Evolutionary conservation across 2,888 invertebrate genomes (phyloP), one percentile per base, ranked within the genome.

Genomic region (Heterodera filipjevi): DNA sequence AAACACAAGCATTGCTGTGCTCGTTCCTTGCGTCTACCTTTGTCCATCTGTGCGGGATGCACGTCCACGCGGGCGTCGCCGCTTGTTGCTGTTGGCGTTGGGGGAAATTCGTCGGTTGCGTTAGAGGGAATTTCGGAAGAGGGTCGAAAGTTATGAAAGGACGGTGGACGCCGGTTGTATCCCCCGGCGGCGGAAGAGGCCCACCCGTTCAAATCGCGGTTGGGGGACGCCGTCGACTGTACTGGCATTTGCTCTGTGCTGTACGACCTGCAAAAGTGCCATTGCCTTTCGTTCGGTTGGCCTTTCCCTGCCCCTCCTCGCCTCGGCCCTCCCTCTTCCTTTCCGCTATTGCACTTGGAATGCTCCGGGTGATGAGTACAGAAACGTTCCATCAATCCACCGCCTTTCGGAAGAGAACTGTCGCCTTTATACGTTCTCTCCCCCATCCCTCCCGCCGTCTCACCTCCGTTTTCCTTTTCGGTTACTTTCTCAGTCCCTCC

Each of bases 331-430:
- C 59, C 59, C 59, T 59, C 59, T n/a, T 59, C 59, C 59, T 0
- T 59, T 59, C 59, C 59, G 27, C 22, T 5, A 59, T 74, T 49
- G 74, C 74, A 74, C 6, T 35, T 49, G 1, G 74, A 64, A 53
- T 49, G 35, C 53, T 59, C 74, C 33, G 74, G 74, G 14, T 74
- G 74, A 14, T 59, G 49, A n/a, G 33, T 30, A 59, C 74, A 74
- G 35, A 74, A 74, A 14, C 74, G 59, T 27, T 59, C 59, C 59
- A 59, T 59, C 59, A 59, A 27, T 59, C 59, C 59, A 27, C 59
- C 59, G 6, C 59, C 59, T 59, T 59, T 27, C n/a, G 59, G n/a
- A 59, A 59, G n/a, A 59, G 59, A 59, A 39, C 39, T 39, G 6
- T 39, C 39, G 39, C 39, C 59, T 49, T 49, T 49, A n/a, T n/a